phyloP scores from a whole-genome alignment of 2,113 vertebrate species.

The Trematomus loennbergii region DNA sequence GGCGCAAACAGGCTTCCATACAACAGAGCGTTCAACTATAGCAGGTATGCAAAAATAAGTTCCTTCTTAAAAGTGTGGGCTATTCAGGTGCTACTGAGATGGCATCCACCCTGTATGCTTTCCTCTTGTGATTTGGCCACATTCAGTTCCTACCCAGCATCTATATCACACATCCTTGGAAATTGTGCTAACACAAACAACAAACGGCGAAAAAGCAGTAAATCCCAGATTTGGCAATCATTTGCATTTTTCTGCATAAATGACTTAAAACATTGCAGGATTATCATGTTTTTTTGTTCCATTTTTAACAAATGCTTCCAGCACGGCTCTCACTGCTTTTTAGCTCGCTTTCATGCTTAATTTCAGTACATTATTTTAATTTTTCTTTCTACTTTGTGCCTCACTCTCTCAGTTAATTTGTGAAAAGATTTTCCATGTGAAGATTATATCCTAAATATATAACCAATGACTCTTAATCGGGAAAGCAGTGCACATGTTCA shows the following conservation, averaged over 20 bases:
- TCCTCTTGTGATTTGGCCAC: not conserved
- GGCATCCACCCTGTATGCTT: not conserved
- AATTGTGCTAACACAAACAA: no score
- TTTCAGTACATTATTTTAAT: not conserved
- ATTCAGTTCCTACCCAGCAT: not conserved
- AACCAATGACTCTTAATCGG: not conserved
- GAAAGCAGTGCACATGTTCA: not conserved
- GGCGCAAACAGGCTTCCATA: no score
- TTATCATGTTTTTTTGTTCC: not conserved
- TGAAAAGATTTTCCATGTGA: not conserved
- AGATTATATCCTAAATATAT: not conserved
- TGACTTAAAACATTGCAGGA: not conserved
- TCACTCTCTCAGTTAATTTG: not conserved
- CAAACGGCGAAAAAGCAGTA: not conserved
- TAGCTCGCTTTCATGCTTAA: not conserved
- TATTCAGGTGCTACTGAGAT: not conserved
- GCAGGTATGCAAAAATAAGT: not conserved
- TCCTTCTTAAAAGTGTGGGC: not conserved
- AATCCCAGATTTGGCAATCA: not conserved
- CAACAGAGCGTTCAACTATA: not conserved
- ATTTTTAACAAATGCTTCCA: not conserved
- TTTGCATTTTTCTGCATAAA: not conserved
- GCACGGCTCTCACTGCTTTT: not conserved
- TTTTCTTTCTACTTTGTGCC: not conserved
- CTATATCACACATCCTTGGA: no score